Base-by-base conservation (phyloP, 2,888 invertebrate genomes). In the Apotomis capreana region DNA sequence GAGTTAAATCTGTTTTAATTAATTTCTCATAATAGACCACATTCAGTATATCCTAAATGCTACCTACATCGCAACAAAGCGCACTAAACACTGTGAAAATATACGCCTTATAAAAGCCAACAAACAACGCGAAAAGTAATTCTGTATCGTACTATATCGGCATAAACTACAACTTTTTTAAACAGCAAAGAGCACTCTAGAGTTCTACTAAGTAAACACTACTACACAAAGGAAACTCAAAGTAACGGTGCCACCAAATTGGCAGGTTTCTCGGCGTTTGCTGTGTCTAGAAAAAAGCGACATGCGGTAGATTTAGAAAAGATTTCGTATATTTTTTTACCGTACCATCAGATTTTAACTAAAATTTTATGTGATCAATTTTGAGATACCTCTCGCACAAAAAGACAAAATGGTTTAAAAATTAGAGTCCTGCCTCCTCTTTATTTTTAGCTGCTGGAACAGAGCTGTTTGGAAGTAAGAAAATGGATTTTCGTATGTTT, bases 111-210 rank as follows among this genome's bases (percentile, higher is more conserved):
- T 49, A 9, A n/a, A 52, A 54, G 36, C 63, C 13, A 54, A 62
- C 36, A 9, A 37, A 59, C 62, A 55, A 54, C 55, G 55, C 40
- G 15, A 13, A 61, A 12, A 36, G 57, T 13, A 62, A 36, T 44
- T 51, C 54, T 44, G 62, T 68, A 63, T 68, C 58, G 37, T 59
- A 63, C 68, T 68, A 52, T 68, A 72, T 72, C 55, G 68, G 46
- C 59, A 63, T 72, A 68, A 72, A 72, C 68, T 58, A 63, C 52
- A 68, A 72, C 61, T 72, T 72, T 72, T 72, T 72, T 63, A 58
- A 72, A 72, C 72, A 72, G 68, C 62, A 59, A 72, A 72, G 63
- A 68, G 72, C 72, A 72, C 72, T 72, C 63, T 54, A 44, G 37
- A 68, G 67, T 63, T 68, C 54, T 68, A 63, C 52, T 68, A 63